Evolutionary conservation across 2,113 vertebrate genomes (phyloP).

Genomic region (Hippocampus comes): DNA sequence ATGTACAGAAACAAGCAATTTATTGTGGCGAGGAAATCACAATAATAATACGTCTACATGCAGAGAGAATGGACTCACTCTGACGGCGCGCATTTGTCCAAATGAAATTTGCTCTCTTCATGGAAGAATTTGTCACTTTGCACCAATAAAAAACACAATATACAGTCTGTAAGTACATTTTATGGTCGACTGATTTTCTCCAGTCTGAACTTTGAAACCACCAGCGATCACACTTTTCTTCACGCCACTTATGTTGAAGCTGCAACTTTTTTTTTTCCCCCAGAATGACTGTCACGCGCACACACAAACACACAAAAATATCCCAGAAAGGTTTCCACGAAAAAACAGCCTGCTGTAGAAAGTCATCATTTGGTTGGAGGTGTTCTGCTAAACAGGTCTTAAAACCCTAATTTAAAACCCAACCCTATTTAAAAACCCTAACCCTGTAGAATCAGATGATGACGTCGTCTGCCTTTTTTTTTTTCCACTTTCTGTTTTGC

Average conservation of each 20-base stretch:
- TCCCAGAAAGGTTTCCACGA: background rate
- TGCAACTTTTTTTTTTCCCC: background rate
- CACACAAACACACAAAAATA: background rate
- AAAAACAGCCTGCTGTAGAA: background rate
- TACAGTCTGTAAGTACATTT: background rate
- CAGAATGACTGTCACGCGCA: background rate
- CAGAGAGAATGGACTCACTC: conserved; percentile 61
- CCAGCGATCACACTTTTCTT: background rate
- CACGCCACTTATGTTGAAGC: background rate
- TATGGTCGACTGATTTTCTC: background rate
- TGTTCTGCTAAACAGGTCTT: background rate
- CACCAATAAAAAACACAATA: conserved; percentile 4
- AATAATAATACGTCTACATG: conserved; percentile 76
- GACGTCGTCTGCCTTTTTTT: too few relatives aligned
- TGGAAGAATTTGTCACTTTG: conserved; percentile 12
- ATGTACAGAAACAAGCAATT: conserved; percentile 76
- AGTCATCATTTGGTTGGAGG: background rate
- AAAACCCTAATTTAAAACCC: too few relatives aligned
- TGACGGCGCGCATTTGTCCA: conserved; percentile 42
- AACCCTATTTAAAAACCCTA: too few relatives aligned
- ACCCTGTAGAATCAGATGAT: too few relatives aligned
- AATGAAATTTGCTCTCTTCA: conserved; percentile 36
- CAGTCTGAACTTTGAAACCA: background rate
- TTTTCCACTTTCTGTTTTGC: too few relatives aligned
- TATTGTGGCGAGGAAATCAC: conserved; percentile 78